These are phyloP conservation scores for Thymelicus acteon DNA, from an alignment of 2,888 invertebrate species.

Conservation along the genomic window DNA sequence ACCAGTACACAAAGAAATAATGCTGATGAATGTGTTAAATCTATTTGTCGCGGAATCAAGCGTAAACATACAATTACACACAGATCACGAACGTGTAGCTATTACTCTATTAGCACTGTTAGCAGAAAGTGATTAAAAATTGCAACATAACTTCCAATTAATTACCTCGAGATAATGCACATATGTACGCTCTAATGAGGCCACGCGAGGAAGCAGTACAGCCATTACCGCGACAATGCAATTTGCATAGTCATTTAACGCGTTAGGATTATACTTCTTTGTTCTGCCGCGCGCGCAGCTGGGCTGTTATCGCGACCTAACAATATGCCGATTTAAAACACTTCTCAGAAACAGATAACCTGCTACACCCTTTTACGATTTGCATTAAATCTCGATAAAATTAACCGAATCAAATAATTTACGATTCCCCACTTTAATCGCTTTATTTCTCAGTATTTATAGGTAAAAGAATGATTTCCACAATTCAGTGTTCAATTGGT, in stretches of 20 bases:
- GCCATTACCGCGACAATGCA: conserved; percentile 54
- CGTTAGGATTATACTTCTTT: conserved; percentile 73
- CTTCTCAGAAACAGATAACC: conserved; percentile 69
- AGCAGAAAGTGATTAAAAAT: conserved; percentile 48
- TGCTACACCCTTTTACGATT: conserved; percentile 53
- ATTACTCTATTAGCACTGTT: conserved; percentile 36
- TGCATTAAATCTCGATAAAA: conserved; percentile 51
- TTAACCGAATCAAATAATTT: conserved; percentile 38
- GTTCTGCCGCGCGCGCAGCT: conserved; percentile 75
- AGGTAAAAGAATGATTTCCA: neutral
- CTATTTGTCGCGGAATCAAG: neutral
- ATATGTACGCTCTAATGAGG: conserved; percentile 55
- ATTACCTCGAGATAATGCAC: conserved; percentile 71
- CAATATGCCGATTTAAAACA: conserved; percentile 76
- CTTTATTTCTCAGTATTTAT: conserved; percentile 29
- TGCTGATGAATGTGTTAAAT: neutral
- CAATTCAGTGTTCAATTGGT: too few relatives aligned
- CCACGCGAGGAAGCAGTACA: conserved; percentile 56
- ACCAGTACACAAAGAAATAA: too few relatives aligned
- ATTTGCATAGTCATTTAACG: conserved; percentile 66
- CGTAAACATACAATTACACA: neutral
- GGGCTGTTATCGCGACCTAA: conserved; percentile 72
- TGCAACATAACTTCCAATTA: conserved; percentile 61
- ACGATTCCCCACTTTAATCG: conserved; percentile 32
- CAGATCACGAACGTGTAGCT: conserved; percentile 20